These are phyloP conservation scores for Sceliomorpha sp. DNA, from an alignment of 2,888 invertebrate genomes.

Conservation along the genomic window DNA sequence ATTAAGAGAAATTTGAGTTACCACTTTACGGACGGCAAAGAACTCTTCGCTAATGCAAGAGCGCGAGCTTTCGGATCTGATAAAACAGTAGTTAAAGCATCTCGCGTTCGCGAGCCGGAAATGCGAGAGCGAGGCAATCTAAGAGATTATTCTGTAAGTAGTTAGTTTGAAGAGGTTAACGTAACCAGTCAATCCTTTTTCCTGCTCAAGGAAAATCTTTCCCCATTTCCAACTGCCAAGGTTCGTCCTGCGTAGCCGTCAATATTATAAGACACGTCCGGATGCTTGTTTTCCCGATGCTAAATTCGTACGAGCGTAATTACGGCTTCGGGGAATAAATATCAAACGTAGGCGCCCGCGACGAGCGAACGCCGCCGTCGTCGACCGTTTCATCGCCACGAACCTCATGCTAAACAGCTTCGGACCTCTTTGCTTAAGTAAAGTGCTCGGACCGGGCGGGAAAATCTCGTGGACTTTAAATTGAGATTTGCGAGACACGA, in stretches of 20 bases:
- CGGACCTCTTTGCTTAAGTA: too few species aligned
- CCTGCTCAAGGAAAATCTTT: conserved; percentile 32
- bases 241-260: conserved; percentile 27
- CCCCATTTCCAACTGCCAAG: conserved; percentile 33
- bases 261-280: conserved; percentile 14
- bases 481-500: too few species aligned
- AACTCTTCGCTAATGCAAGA: not conserved
- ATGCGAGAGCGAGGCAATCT: conserved; percentile 16
- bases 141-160: conserved; percentile 36
- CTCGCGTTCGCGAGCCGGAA: conserved; percentile 2
- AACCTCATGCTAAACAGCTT: too few species aligned
- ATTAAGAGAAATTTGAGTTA: conserved; percentile 15
- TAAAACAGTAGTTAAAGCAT: conserved; percentile 29
- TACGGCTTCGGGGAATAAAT: too few species aligned
- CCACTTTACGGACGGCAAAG: conserved; percentile 8
- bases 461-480: too few species aligned
- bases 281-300: conserved; percentile 28
- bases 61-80: conserved; percentile 7
- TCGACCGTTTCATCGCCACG: too few species aligned
- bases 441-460: too few species aligned
- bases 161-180: conserved; percentile 45
- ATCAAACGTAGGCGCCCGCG: too few species aligned
- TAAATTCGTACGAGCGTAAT: too few species aligned
- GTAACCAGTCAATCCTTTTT: conserved; percentile 51
- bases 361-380: too few species aligned